These are phyloP conservation scores for Crypturellus undulatus DNA, from an alignment of 2,113 vertebrate species.

Conservation along the genomic window DNA sequence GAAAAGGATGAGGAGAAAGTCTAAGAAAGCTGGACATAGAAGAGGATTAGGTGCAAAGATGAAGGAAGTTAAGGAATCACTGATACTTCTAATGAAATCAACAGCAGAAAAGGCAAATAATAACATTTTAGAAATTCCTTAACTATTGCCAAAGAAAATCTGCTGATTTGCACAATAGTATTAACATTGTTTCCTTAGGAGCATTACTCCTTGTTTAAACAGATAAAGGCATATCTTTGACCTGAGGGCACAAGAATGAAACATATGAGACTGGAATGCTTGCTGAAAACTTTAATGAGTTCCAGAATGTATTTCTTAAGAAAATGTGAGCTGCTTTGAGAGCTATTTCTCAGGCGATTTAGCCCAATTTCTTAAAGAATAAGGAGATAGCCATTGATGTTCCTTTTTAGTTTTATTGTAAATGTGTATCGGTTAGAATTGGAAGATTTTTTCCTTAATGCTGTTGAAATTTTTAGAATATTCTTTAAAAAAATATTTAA, in stretches of 20 bases:
- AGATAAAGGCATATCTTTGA: background rate
- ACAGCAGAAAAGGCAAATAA: background rate
- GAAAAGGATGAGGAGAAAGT: background rate
- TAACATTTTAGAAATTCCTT: background rate
- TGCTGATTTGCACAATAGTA: background rate
- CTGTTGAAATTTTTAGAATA: background rate
- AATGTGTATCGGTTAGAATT: background rate
- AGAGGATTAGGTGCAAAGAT: background rate
- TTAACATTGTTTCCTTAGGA: background rate
- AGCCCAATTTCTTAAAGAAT: background rate
- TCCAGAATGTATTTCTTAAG: background rate
- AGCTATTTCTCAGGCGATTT: background rate
- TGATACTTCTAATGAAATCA: background rate
- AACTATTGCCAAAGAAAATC: background rate
- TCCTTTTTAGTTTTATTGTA: background rate
- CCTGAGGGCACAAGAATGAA: background rate
- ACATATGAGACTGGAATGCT: background rate
- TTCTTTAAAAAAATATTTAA: background rate
- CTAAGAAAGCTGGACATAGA: background rate
- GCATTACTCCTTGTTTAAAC: background rate
- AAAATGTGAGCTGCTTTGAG: background rate
- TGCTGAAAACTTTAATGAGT: background rate
- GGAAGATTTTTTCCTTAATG: background rate
- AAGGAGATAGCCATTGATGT: background rate
- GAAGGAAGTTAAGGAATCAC: background rate